Conservation (phyloP, 2,113 vertebrate genomes). For the Podiceps cristatus region DNA sequence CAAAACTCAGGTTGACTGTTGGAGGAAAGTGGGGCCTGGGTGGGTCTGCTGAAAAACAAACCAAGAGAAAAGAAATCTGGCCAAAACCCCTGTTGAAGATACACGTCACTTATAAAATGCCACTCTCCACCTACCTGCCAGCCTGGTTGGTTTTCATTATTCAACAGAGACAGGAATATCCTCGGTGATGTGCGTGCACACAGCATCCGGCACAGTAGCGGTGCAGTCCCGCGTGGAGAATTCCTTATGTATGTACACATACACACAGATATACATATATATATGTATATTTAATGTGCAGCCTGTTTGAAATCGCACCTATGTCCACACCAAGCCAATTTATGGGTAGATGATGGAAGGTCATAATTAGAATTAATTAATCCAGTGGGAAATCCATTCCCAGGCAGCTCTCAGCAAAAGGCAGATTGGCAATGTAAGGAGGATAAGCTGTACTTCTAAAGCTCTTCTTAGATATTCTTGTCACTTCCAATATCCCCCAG, state of each 20-base stretch:
- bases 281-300: slow-evolving; percentile 48
- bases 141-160: neutral
- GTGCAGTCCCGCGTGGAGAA: neutral
- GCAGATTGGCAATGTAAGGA: slow-evolving; percentile 20
- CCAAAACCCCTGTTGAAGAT: neutral
- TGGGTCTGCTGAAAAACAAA: neutral
- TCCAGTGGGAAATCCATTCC: slow-evolving; percentile 60
- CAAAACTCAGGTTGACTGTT: neutral
- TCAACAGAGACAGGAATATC: neutral
- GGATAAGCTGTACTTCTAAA: slow-evolving; percentile 50
- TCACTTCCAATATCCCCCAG: slow-evolving; percentile 18
- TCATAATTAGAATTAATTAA: slow-evolving; percentile 72
- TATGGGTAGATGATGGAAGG: slow-evolving; percentile 65
- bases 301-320: slow-evolving; percentile 46
- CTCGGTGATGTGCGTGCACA: neutral
- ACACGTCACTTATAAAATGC: neutral
- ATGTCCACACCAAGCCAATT: slow-evolving; percentile 47
- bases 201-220: neutral
- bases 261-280: neutral
- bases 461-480: slow-evolving; percentile 38
- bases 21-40: neutral
- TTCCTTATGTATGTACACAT: neutral
- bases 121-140: neutral
- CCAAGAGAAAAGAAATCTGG: neutral
- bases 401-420: slow-evolving; percentile 41